A percentile compares a stretch with the other conserved stretches of the same genome.
These are phyloP conservation scores for Xestia xanthographa DNA, from an alignment of 2,888 invertebrate species.

Conservation along the genomic window DNA sequence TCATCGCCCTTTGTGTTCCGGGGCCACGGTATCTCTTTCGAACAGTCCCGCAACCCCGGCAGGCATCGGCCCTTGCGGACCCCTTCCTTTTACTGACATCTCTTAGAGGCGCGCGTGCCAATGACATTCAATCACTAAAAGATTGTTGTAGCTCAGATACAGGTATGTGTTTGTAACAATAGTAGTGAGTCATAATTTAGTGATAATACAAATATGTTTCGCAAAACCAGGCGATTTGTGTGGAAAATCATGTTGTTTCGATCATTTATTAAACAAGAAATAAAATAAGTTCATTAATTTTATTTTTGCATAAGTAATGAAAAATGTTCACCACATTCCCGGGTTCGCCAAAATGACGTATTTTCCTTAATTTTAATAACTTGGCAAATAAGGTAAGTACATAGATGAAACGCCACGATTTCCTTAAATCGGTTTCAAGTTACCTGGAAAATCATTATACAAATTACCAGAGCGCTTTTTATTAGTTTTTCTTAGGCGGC, in stretches of 20 bases:
- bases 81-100: no score
- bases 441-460: conserved; percentile 16
- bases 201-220: neutral
- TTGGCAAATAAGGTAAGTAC: conserved; percentile 3
- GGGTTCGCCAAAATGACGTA: neutral
- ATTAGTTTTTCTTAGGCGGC: neutral
- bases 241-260: neutral
- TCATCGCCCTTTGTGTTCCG: no score
- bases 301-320: conserved; percentile 14
- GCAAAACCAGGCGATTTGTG: neutral
- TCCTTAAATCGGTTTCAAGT: conserved; percentile 15
- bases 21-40: no score
- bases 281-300: conserved; percentile 5
- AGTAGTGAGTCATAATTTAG: neutral
- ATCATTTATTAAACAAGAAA: neutral
- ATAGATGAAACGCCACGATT: neutral
- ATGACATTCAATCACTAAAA: no score
- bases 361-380: conserved; percentile 36
- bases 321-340: neutral
- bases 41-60: no score
- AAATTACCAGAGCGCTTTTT: neutral
- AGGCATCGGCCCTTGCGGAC: no score
- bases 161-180: neutral
- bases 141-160: neutral
- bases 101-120: no score